phyloP scores from a whole-genome alignment of 2,113 vertebrate species.

The Uria aalge region DNA sequence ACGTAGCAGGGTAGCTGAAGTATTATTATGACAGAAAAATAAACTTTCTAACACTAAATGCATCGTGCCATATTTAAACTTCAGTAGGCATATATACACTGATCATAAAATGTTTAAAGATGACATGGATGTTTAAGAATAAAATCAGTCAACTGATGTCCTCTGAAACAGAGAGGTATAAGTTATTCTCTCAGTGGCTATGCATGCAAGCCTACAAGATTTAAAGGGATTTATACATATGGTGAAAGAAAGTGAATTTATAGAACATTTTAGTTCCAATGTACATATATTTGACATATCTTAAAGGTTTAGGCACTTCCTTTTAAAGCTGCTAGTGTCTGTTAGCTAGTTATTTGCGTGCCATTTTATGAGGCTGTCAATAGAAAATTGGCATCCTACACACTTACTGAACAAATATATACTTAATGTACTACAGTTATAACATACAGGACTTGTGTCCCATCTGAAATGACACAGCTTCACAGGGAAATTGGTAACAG shows the following conservation, averaged over 20 bases:
- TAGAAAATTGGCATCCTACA: background rate
- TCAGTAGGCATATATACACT: fast-evolving
- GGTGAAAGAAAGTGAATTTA: background rate
- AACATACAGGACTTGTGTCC: background rate
- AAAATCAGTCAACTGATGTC: background rate
- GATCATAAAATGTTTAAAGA: background rate
- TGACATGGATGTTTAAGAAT: background rate
- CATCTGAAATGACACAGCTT: background rate
- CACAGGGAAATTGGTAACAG: background rate
- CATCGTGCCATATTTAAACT: background rate
- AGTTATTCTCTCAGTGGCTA: background rate
- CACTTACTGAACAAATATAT: background rate
- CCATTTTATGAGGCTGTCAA: background rate
- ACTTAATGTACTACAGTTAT: background rate
- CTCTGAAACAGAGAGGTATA: background rate
- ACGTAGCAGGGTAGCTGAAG: background rate
- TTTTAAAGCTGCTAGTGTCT: background rate
- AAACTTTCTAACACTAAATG: background rate
- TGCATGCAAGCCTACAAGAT: background rate
- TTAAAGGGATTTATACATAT: background rate
- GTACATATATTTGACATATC: background rate
- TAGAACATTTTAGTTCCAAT: background rate
- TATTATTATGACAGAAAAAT: background rate
- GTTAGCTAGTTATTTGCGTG: background rate
- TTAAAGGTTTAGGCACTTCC: background rate